Conservation (phyloP, 1,140 invertebrate species). For the Choristoneura fumiferana region DNA sequence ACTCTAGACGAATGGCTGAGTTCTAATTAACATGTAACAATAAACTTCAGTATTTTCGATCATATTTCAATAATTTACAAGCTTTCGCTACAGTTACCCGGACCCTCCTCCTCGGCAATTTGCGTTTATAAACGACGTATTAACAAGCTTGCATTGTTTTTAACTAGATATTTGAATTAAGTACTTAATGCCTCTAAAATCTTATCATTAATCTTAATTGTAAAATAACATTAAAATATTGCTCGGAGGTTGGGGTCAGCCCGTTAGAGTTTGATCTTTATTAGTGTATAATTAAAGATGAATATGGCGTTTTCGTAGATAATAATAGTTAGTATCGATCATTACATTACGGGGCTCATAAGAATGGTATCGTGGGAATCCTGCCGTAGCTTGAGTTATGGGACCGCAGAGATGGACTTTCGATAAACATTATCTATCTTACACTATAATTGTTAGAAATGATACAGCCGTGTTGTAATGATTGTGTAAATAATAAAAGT, state of each 20-base stretch:
- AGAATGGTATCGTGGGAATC: constrained; percentile 73
- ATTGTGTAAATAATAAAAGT: constrained; percentile 19
- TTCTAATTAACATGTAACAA: constrained; percentile 6
- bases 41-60: not conserved
- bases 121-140: constrained; percentile 54
- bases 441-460: constrained; percentile 19
- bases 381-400: constrained; percentile 56
- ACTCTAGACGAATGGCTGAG: not conserved
- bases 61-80: constrained; percentile 35
- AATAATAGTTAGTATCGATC: constrained; percentile 62
- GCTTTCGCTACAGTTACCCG: constrained; percentile 28
- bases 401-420: constrained; percentile 41
- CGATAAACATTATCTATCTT: constrained; percentile 23
- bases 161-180: constrained; percentile 72
- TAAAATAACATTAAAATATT: constrained; percentile 75
- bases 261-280: constrained; percentile 44
- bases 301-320: constrained; percentile 36
- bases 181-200: constrained; percentile 69
- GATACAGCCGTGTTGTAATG: constrained; percentile 3
- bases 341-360: constrained; percentile 63
- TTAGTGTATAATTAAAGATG: constrained; percentile 41
- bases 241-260: constrained; percentile 33
- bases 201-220: constrained; percentile 77
- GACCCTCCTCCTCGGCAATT: constrained; percentile 51
- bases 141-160: constrained; percentile 57